phyloP scores from a whole-genome alignment of 2,797 vertebrate genomes.

The Gallinago solitaria region DNA sequence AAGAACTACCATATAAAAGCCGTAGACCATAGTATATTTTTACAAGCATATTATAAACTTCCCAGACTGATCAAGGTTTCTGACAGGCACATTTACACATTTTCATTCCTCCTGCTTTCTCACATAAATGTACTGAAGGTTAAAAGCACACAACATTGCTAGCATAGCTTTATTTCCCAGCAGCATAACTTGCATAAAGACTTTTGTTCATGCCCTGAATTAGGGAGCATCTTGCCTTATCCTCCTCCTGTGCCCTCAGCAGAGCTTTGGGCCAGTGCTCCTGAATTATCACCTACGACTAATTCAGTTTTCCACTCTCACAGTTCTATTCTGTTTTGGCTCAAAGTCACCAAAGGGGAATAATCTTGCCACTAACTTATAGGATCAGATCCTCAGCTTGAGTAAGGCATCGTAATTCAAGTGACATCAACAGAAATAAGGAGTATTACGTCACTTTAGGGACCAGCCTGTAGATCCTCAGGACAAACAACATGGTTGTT shows the following conservation, averaged over 20 bases:
- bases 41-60: constrained; percentile 1
- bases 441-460: not conserved
- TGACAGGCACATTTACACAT: not conserved
- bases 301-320: not conserved
- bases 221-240: not conserved
- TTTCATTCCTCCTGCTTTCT: not conserved
- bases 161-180: not conserved
- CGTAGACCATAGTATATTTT: not conserved
- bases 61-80: not conserved
- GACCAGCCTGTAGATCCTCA: not conserved
- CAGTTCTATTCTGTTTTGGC: not conserved
- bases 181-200: not conserved
- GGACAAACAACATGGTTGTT: not conserved
- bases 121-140: not conserved
- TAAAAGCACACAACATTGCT: not conserved
- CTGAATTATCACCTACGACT: not conserved
- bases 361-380: not conserved
- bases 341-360: not conserved
- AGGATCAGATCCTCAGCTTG: not conserved
- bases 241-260: not conserved
- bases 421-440: not conserved
- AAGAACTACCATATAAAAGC: constrained; percentile 12
- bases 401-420: not conserved
- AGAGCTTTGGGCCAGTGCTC: not conserved
- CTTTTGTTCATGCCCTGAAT: not conserved